Percentiles rank a stretch among this genome's conserved stretches.
phyloP scores from a whole-genome alignment of 1,140 invertebrate genomes.

The Sarcophaga bullata region DNA sequence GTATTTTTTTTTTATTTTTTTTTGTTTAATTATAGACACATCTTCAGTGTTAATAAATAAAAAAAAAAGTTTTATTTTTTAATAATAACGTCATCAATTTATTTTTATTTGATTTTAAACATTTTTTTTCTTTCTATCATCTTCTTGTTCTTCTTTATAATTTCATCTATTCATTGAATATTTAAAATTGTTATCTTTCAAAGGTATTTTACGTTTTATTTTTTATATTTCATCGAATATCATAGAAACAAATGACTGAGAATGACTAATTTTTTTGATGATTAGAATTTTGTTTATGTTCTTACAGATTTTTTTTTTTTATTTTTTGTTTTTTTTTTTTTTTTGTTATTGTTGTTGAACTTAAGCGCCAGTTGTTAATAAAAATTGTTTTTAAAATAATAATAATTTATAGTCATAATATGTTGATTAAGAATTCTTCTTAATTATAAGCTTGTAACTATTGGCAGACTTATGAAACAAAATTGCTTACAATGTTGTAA shows the following conservation, averaged over 20 bases:
- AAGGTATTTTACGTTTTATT: constrained; percentile 31
- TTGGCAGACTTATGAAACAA: no score
- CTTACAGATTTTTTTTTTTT: not conserved
- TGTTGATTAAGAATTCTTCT: not conserved
- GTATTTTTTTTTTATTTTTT: not conserved
- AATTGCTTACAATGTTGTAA: no score
- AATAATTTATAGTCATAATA: constrained; percentile 4
- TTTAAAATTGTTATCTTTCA: not conserved
- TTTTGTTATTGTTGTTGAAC: not conserved
- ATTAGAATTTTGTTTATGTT: constrained; percentile 1
- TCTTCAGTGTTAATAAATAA: not conserved
- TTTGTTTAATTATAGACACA: constrained; percentile 27
- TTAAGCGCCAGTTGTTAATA: constrained; percentile 25
- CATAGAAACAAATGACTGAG: not conserved
- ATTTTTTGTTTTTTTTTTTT: no score
- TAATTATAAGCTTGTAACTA: no score
- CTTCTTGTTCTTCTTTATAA: not conserved
- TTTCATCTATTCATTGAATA: not conserved
- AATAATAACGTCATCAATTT: constrained; percentile 40
- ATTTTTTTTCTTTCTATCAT: not conserved
- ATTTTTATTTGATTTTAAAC: constrained; percentile 36
- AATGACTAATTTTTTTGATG: constrained; percentile 32
- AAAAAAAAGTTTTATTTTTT: not conserved
- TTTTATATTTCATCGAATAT: not conserved
- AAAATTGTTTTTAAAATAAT: not conserved